Evolutionary conservation across 2,113 vertebrate species (phyloP), one percentile per base, ranked within the genome.

Genomic region (Serilophus lunatus): DNA sequence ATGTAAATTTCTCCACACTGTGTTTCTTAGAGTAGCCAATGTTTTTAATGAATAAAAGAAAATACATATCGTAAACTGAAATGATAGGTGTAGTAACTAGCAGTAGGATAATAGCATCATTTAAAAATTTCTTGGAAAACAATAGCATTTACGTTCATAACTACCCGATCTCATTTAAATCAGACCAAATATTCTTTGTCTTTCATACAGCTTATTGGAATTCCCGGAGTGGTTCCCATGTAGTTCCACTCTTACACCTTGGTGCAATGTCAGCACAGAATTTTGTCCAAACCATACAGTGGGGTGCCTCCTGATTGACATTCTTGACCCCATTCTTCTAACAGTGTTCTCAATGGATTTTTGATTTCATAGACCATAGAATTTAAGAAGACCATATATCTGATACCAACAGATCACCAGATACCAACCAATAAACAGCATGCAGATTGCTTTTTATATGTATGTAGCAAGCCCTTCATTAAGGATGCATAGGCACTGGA

Each of bases 21-120:
- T 44, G 24, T 44, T 92, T 84, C 92, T 77, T 84, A 59, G 22
- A 74, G 42, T 69, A 83, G 24, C 11, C 68, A 71, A 35, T 70
- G 47, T 31, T 90, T 90, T 86, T 50, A 82, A 70, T 38, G 4
- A 76, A 82, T 82, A 29, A 45, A 95, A 74, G 31, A 86, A 72
- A 54, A 59, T 40, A 40, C 5, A 4, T 50, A 36, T 80, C 14
- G 40, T 64, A 47, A 33, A 64, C 17, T 86, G 45, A 75, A 86
- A 59, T 75, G 13, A 60, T 29, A 71, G 16, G 33, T 93, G 10
- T 31, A 88, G 42, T 74, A 80, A 51, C 31, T 76, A 76, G 18
- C 38, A 59, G 42, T n/a, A 76, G 61, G 54, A 80, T 42, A 61
- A 38, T 19, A 70, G 7, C n/a, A 65, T 92, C 18, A 12, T 49